A percentile compares a stretch with the other conserved stretches of the same genome.
These are phyloP conservation scores for Mus spretus DNA, from an alignment of 2,797 vertebrate genomes.

Conservation along the genomic window DNA sequence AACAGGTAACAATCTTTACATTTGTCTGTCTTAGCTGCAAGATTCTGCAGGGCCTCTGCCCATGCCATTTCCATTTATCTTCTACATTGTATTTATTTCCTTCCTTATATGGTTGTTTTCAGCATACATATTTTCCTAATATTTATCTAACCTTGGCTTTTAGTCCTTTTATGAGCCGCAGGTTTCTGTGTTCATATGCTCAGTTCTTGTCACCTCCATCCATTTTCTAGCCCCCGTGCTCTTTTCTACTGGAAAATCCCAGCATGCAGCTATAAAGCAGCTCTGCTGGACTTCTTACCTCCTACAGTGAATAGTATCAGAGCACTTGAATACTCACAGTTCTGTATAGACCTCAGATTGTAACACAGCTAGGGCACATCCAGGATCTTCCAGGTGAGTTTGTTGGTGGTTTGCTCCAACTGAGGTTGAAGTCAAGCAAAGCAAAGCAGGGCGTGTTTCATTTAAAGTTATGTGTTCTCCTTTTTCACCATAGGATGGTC, in stretches of 20 bases:
- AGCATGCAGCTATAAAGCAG: constrained; percentile 56
- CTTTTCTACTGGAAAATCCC: constrained; percentile 61
- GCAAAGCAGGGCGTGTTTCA: neutral
- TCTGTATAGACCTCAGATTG: constrained; percentile 50
- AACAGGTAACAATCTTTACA: neutral
- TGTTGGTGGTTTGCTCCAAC: constrained; percentile 53
- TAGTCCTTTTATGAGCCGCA: neutral
- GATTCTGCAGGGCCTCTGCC: neutral
- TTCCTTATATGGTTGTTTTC: neutral
- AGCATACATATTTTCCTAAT: neutral
- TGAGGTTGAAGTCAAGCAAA: constrained; percentile 58
- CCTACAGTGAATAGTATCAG: constrained; percentile 71
- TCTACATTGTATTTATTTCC: neutral
- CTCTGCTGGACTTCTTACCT: constrained; percentile 58
- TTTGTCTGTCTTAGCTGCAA: neutral
- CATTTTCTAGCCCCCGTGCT: constrained; percentile 68
- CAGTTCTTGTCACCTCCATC: constrained; percentile 62
- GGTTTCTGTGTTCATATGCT: constrained; percentile 15
- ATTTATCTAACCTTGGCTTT: neutral
- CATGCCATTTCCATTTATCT: neutral
- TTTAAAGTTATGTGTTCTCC: neutral
- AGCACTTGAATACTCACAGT: constrained; percentile 30
- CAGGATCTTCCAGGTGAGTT: constrained; percentile 34
- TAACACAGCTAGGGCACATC: constrained; percentile 51
- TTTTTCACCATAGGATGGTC: neutral